Percentiles rank a stretch among this genome's conserved stretches.
These are phyloP conservation scores for Ctenosaura bakeri DNA, from an alignment of 2,797 vertebrate genomes.

Conservation along the genomic window DNA sequence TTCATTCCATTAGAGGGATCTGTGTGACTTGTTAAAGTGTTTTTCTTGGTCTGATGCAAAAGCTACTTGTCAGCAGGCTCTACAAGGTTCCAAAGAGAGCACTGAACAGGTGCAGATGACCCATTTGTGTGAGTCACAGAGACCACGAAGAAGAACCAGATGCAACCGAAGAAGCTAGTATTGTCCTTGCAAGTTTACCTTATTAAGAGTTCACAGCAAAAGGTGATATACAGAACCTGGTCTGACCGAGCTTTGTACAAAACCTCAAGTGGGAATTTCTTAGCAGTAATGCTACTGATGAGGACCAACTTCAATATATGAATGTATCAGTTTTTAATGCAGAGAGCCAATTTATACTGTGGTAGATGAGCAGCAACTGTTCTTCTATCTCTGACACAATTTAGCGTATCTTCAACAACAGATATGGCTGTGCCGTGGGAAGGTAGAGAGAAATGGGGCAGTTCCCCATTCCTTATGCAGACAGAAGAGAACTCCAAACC, in stretches of 20 bases:
- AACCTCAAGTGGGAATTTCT: conserved; percentile 63
- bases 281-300: conserved; percentile 54
- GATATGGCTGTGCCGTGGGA: conserved; percentile 30
- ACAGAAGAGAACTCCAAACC: conserved; percentile 55
- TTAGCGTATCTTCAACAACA: conserved; percentile 53
- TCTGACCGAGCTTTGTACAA: conserved; percentile 70
- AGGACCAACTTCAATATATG: conserved; percentile 71
- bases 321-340: conserved; percentile 69
- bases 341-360: conserved; percentile 62
- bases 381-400: conserved; percentile 72
- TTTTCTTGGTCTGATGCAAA: conserved; percentile 25
- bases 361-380: conserved; percentile 49
- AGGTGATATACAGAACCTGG: conserved; percentile 70
- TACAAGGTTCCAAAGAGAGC: too few relatives aligned
- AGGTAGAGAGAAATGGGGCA: conserved; percentile 52
- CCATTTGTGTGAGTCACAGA: too few relatives aligned
- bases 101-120: too few relatives aligned
- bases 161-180: conserved; percentile 41
- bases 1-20: conserved; percentile 28
- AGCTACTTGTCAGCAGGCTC: conserved; percentile 40
- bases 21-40: not conserved
- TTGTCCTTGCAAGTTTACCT: conserved; percentile 61
- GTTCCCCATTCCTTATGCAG: conserved; percentile 59
- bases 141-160: conserved; percentile 36
- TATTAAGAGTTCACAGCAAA: conserved; percentile 62